Evolutionary conservation across 2,797 vertebrate genomes (phyloP), one percentile per base, ranked within the genome.

Genomic region (Vireo griseus): DNA sequence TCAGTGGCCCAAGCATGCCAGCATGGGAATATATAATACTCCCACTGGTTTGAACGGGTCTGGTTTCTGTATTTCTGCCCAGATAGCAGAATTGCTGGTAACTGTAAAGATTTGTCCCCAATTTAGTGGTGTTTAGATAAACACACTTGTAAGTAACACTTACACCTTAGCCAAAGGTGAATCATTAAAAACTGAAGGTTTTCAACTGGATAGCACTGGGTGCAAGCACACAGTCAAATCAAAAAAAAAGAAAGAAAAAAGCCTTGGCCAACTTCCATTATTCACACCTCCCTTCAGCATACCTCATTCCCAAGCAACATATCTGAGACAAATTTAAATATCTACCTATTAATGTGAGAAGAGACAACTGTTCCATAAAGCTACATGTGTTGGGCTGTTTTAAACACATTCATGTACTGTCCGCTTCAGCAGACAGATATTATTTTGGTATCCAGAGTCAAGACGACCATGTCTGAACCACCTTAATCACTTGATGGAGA

Each of bases 1-100:
- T 19, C 57, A 54, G 24, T 2, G 3, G 15, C 33, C 48, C 4
- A 3, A 57, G 39, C 0, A 4, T 2, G 24, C 17, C 2, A 3
- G 20, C 24, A 67, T 9, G 44, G 19, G 33, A 55, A 80, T 22
- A 18, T 16, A 1, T 9, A 62, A 39, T 25, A 51, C 37, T 85
- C n/a, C 5, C 6, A 61, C 16, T 57, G 37, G 22, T 52, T 39
- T 89, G 29, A 83, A 77, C 11, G 48, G 31, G n/a, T 58, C 16
- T 44, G n/a, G 13, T 74, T 73, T 77, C 68, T 45, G 31, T 28
- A 31, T 44, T 90, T 88, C 73, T 48, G 22, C 18, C 33, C 33
- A 69, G 17, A 47, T 16, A 69, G 82, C 1, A 8, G 48, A 72
- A 40, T 51, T 35, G 29, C 5, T 58, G 22, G 35, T 45, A 86